These are phyloP conservation scores for Chrysogorgia sp. DNA, from an alignment of 92 coral and sea anemone species.

Conservation along the genomic window DNA sequence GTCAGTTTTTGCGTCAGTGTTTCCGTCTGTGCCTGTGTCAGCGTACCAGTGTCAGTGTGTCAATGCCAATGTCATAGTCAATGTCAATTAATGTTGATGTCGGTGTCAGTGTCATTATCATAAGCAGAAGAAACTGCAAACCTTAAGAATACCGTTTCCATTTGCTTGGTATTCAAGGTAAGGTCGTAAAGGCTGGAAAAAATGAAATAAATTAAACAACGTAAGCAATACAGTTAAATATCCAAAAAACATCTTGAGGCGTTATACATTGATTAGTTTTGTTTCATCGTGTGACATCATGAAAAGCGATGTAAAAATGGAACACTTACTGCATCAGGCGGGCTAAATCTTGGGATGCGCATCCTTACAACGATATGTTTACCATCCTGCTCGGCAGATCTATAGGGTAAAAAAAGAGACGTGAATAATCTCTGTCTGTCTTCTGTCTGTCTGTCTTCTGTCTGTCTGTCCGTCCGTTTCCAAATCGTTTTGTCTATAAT, in stretches of 20 bases:
- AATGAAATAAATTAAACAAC: constrained; percentile 1
- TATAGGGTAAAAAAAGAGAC: not conserved
- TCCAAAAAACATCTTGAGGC: no score
- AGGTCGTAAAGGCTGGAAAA: constrained; percentile 79
- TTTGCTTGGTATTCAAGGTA: constrained; percentile 74
- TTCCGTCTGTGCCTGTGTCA: no score
- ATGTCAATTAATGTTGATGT: no score
- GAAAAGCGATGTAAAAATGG: not conserved
- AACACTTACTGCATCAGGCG: constrained; percentile 77
- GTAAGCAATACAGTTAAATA: not conserved
- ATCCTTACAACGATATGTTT: constrained; percentile 81
- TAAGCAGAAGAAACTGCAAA: constrained; percentile 34
- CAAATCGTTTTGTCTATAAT: no score
- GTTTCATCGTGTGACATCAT: not conserved
- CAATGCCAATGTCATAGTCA: no score
- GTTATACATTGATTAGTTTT: not conserved
- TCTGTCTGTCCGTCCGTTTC: not conserved
- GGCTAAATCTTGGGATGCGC: constrained; percentile 89
- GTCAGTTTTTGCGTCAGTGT: no score
- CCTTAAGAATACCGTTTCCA: constrained; percentile 90
- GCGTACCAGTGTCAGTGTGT: no score
- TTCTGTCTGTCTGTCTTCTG: no score
- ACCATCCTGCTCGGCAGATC: constrained; percentile 96
- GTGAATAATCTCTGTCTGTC: not conserved
- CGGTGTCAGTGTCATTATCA: no score